These are phyloP conservation scores for Naja naja DNA, from an alignment of 2,113 vertebrate species.

Conservation along the genomic window DNA sequence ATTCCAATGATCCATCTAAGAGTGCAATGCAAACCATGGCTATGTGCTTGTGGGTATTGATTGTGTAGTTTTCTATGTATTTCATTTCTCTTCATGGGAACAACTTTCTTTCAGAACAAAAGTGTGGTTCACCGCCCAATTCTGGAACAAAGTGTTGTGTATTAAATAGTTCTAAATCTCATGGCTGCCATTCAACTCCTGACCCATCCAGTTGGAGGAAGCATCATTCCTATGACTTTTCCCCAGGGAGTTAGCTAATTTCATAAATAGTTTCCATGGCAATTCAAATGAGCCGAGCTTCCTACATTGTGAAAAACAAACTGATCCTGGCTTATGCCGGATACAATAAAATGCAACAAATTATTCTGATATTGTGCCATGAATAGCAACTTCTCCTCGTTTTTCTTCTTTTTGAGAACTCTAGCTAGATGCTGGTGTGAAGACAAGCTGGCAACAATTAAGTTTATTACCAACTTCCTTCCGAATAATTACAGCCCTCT, in stretches of 20 bases:
- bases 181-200: not conserved
- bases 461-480: not conserved
- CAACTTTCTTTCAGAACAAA: not conserved
- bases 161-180: not conserved
- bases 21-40: not conserved
- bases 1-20: not conserved
- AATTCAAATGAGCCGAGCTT: not conserved
- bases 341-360: not conserved
- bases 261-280: not conserved
- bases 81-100: not conserved
- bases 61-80: not conserved
- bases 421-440: not conserved
- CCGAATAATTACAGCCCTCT: not conserved
- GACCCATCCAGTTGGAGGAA: not conserved
- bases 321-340: not conserved
- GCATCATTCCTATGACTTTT: not conserved
- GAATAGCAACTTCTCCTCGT: not conserved
- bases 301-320: not conserved
- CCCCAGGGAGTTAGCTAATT: not conserved
- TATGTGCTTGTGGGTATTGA: not conserved
- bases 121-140: not conserved
- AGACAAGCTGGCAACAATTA: not conserved
- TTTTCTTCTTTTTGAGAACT: not conserved
- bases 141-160: not conserved
- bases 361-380: not conserved